Evolutionary conservation across 2,113 vertebrate genomes (phyloP).

Genomic region (Daboia siamensis): DNA sequence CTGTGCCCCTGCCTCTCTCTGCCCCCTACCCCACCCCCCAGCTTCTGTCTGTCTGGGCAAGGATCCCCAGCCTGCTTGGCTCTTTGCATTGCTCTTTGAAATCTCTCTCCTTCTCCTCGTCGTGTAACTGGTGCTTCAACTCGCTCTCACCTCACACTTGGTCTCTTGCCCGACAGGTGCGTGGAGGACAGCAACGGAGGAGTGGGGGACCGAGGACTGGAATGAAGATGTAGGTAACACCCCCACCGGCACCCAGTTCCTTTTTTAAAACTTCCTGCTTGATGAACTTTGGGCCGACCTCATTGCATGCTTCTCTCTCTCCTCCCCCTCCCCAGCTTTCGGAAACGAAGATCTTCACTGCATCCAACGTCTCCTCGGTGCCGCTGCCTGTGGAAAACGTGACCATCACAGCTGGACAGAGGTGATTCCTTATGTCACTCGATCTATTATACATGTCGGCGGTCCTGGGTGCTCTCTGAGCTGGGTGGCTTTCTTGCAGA

Average conservation of each 20-base stretch:
- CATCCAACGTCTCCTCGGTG: constrained; percentile 90
- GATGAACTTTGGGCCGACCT: constrained; percentile 1
- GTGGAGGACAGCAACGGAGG: constrained; percentile 90
- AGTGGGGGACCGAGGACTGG: constrained; percentile 99
- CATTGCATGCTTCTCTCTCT: background rate
- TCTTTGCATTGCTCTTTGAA: constrained; percentile 43
- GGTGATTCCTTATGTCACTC: constrained; percentile 63
- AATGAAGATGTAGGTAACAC: constrained; percentile 91
- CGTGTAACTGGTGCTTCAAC: background rate
- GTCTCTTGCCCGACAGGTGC: constrained; percentile 73
- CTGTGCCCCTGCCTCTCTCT: background rate
- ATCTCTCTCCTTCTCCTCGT: background rate
- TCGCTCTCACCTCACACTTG: background rate
- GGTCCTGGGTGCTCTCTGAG: background rate
- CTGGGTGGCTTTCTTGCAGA: background rate
- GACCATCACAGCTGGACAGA: constrained; percentile 97
- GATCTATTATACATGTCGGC: no score
- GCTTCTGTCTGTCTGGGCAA: constrained; percentile 21
- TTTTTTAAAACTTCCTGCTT: background rate
- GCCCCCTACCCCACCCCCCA: background rate
- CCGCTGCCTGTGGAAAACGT: constrained; percentile 90
- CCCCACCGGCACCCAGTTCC: background rate
- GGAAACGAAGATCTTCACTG: constrained; percentile 98
- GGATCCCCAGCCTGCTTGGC: constrained; percentile 25
- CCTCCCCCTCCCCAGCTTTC: constrained; percentile 77